phyloP scores from a whole-genome alignment of 2,797 vertebrate genomes.

The Poecilia picta region DNA sequence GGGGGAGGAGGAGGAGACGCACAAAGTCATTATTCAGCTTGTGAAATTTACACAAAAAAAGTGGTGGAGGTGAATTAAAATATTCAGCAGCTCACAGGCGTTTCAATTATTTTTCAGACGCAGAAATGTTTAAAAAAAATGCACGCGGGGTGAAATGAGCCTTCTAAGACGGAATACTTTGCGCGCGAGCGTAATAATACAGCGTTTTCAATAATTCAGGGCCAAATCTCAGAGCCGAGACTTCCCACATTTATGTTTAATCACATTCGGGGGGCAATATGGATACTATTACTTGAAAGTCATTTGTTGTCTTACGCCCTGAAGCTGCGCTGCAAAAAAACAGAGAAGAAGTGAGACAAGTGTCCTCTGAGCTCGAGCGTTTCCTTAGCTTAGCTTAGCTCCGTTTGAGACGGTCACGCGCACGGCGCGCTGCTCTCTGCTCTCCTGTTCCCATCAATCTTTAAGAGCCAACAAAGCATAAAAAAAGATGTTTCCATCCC shows the following conservation, averaged over 20 bases:
- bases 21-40: slow-evolving; percentile 71
- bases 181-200: slow-evolving; percentile 61
- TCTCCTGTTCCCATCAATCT: slow-evolving; percentile 45
- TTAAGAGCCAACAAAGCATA: slow-evolving; percentile 42
- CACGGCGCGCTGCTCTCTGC: neutral
- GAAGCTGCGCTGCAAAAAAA: slow-evolving; percentile 48
- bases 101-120: slow-evolving; percentile 76
- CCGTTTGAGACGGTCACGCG: slow-evolving; percentile 17
- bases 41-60: slow-evolving; percentile 55
- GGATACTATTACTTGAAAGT: slow-evolving; percentile 49
- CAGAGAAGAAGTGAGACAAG: slow-evolving; percentile 35
- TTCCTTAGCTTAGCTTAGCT: slow-evolving; percentile 13
- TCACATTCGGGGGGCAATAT: slow-evolving; percentile 61
- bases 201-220: slow-evolving; percentile 73
- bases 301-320: slow-evolving; percentile 51
- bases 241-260: slow-evolving; percentile 70
- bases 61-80: slow-evolving; percentile 66
- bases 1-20: slow-evolving; percentile 35
- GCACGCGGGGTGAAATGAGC: slow-evolving; percentile 64
- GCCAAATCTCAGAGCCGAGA: slow-evolving; percentile 38
- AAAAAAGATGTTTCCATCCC: slow-evolving; percentile 41
- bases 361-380: slow-evolving; percentile 15
- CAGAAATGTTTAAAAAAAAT: slow-evolving; percentile 49
- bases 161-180: slow-evolving; percentile 69
- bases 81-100: slow-evolving; percentile 72